phyloP scores from a whole-genome alignment of 2,797 vertebrate genomes.

The Pteropus rufus region DNA sequence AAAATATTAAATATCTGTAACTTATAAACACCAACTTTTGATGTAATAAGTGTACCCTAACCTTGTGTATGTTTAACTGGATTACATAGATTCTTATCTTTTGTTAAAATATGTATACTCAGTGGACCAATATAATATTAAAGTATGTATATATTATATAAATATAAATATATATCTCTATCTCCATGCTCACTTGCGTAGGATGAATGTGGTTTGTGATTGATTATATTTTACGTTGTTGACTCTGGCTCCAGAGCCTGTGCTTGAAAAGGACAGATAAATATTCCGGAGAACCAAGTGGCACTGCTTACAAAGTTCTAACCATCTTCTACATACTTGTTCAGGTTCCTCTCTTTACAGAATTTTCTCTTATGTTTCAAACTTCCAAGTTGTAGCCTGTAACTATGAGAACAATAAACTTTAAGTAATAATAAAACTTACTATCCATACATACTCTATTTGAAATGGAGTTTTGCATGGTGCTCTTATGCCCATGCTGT shows the following conservation, averaged over 20 bases:
- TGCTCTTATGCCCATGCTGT: background rate
- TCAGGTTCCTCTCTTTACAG: slow-evolving; percentile 84
- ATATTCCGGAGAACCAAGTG: slow-evolving; percentile 87
- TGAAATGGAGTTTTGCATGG: slow-evolving; percentile 6
- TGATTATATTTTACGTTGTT: slow-evolving; percentile 82
- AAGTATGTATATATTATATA: slow-evolving; percentile 85
- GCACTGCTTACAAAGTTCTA: slow-evolving; percentile 86
- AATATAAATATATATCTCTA: slow-evolving; percentile 76
- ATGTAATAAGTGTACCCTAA: slow-evolving; percentile 83
- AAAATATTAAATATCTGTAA: slow-evolving; percentile 82
- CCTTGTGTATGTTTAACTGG: slow-evolving; percentile 84
- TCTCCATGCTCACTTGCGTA: slow-evolving; percentile 79
- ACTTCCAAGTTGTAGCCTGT: slow-evolving; percentile 90
- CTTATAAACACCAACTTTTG: slow-evolving; percentile 79
- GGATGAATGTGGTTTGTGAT: slow-evolving; percentile 81
- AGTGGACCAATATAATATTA: slow-evolving; percentile 86
- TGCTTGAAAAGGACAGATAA: slow-evolving; percentile 81
- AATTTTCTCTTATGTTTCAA: slow-evolving; percentile 85
- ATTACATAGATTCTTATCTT: slow-evolving; percentile 82
- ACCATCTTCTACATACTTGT: slow-evolving; percentile 81
- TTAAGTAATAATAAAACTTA: slow-evolving; percentile 80
- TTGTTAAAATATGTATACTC: slow-evolving; percentile 84
- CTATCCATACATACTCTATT: slow-evolving; percentile 32
- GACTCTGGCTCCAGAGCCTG: slow-evolving; percentile 82
- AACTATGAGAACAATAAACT: slow-evolving; percentile 90